Base-by-base conservation (phyloP, 1,140 invertebrate species). In the Tetranychus cinnabarinus region DNA sequence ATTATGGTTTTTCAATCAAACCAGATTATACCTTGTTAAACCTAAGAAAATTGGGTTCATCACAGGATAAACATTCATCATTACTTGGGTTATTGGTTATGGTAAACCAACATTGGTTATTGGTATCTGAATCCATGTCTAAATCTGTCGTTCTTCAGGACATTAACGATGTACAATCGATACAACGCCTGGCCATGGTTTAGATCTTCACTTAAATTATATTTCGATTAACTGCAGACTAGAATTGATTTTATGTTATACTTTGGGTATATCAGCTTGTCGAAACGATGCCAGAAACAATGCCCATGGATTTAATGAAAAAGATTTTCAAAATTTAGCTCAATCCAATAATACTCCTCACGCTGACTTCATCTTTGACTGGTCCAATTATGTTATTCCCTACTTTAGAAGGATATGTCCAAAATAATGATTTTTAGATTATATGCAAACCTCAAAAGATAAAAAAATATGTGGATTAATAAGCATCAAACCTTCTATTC, bases 151-250 rank as follows among this genome's bases (percentile, higher is more conserved):
- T 74, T 12, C 63, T 68, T 42, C 36, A 70, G 23, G 73, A 75
- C 56, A 71, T 74, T 54, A 65, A 68, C 15, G 75, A 78, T 62
- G 77, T 75, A 61, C 78, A 79, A 64, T 39, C 37, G 5, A 79
- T 81, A 57, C 78, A 82, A 66, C 78, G 85, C 65, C 76, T 93
- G 62, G 89, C 88, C 8, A 72, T 62, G 90, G 87, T 52, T 82
- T 95, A 61, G 85, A 85, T 70, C 77, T 80, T 54, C 77, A 95
- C 63, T 73, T 95, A 42, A 85, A 95, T 74, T 84, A 87, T 72
- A 75, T 95, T 59, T 77, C 80, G 66, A 68, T 76, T 1, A 81
- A 88, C 70, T 84, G 82, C 12, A 91, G 86, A 75, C 69, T 95
- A 57, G 91, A 96, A 74, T 90, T 91, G 23, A 23, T 23, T 23